A percentile compares a stretch with the other conserved stretches of the same genome.
Conservation (phyloP, 2,888 invertebrate species). For the Oxyscelio sp. region DNA sequence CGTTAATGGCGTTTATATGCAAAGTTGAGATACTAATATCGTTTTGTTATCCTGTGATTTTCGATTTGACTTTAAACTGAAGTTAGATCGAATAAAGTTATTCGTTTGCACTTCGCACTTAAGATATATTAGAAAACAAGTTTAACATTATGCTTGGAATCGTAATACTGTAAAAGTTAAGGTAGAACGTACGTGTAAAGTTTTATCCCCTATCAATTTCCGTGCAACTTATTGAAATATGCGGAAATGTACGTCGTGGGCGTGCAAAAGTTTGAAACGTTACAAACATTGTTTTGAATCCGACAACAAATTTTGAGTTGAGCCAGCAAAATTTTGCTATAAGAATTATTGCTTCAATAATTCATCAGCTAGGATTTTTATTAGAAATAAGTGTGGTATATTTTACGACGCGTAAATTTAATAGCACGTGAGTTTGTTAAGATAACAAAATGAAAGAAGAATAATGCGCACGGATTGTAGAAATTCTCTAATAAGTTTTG, state of each 20-base stretch:
- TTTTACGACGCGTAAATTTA: no score
- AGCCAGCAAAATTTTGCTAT: conserved; percentile 9
- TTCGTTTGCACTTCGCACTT: conserved; percentile 48
- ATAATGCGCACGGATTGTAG: no score
- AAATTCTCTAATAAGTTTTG: no score
- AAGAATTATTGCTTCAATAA: no score
- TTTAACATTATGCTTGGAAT: conserved; percentile 49
- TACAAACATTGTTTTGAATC: conserved; percentile 34
- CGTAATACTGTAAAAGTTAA: conserved; percentile 47
- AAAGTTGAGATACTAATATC: conserved; percentile 3
- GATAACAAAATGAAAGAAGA: no score
- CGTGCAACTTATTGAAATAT: conserved; percentile 54
- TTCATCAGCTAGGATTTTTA: no score
- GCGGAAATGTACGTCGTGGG: conserved; percentile 33
- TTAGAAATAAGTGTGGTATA: no score
- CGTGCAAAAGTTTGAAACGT: conserved; percentile 34
- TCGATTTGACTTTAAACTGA: conserved; percentile 10
- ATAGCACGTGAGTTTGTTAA: no score
- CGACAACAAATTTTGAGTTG: conserved; percentile 29
- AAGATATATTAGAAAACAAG: conserved; percentile 57
- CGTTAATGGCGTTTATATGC: background rate
- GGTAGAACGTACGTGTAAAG: conserved; percentile 47
- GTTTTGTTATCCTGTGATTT: conserved; percentile 14
- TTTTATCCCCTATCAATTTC: conserved; percentile 59
- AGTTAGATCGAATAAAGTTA: conserved; percentile 46